Evolutionary conservation across 53 echinoderm and acorn worm species (phyloP), one percentile per base, ranked within the genome.

Genomic region (Actinopyga echinites): DNA sequence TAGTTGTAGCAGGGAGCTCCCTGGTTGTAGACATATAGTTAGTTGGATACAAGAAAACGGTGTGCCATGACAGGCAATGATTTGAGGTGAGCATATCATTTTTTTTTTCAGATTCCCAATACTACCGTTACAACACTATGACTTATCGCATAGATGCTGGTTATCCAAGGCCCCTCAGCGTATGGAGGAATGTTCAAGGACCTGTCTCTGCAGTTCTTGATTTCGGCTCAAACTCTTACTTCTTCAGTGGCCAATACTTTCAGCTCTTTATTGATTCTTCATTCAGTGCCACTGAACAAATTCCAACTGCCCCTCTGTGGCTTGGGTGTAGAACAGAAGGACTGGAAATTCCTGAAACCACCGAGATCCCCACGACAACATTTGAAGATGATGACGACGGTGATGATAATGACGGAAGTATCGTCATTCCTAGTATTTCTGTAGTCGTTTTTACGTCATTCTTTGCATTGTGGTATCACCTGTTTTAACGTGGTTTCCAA

Each of bases 121-220:
- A 95, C 63, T 95, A 91, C 45, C 91, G 95, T 0, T 91, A 71
- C 45, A 87, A 87, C 88, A 30, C 33, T 37, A 56, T 31, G 71
- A 66, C 87, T 65, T 53, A 52, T 4, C 3, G 75, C 10, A 79
- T 89, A 5, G 89, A 89, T 63, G 5, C 9, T 0, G 84, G 84
- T 1, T 93, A 90, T 79, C 93, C 93, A 2, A 84, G 84, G 2
- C 81, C 84, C 3, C 31, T 87, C 3, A 63, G 74, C 26, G 80
- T 43, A 8, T 77, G 77, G 77, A 53, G 29, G 9, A 19, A 30
- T 24, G 77, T 77, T 4, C 32, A 5, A 6, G 28, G 8, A 32
- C 56, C 56, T 20, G 29, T 77, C 15, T 77, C 77, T 2, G 23
- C 77, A 0, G 77, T 56, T 20, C 77, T 77, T 30, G 56, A 53